phyloP scores from a whole-genome alignment of 2,797 vertebrate species.

The Lepidocolaptes lacrymiger region DNA sequence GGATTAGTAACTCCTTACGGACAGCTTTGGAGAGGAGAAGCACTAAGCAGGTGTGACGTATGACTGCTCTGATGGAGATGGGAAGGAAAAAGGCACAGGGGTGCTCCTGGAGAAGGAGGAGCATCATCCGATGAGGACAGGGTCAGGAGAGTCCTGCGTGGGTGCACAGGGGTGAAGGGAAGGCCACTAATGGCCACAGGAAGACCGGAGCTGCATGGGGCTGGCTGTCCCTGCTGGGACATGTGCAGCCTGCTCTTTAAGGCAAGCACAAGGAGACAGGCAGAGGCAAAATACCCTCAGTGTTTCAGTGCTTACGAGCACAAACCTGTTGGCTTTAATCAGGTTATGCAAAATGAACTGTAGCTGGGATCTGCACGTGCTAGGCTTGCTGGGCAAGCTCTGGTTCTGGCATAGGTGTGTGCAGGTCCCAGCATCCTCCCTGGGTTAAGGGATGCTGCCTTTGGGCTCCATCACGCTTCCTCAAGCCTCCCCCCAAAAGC shows the following conservation, averaged over 20 bases:
- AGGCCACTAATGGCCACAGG: neutral
- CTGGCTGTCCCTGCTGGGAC: neutral
- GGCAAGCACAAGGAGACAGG: neutral
- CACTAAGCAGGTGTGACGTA: neutral
- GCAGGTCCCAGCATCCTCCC: neutral
- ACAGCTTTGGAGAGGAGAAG: constrained; percentile 24
- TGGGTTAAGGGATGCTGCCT: neutral
- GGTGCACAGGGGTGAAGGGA: neutral
- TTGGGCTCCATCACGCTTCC: neutral
- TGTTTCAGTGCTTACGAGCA: neutral
- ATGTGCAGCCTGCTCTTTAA: neutral
- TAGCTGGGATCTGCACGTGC: neutral
- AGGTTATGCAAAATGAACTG: neutral
- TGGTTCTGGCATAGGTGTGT: neutral
- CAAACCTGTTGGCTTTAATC: constrained; percentile 39
- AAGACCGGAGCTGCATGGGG: neutral
- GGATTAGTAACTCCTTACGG: constrained; percentile 4
- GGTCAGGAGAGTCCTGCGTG: constrained; percentile 19
- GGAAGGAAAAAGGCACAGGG: neutral
- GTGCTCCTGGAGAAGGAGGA: neutral
- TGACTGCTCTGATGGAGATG: neutral
- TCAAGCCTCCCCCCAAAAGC: accelerated
- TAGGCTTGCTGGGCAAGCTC: neutral
- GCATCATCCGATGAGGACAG: neutral
- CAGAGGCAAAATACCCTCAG: neutral